Evolutionary conservation across 2,888 invertebrate species (phyloP), one percentile per base, ranked within the genome.

Genomic region (Penaeus monodon): DNA sequence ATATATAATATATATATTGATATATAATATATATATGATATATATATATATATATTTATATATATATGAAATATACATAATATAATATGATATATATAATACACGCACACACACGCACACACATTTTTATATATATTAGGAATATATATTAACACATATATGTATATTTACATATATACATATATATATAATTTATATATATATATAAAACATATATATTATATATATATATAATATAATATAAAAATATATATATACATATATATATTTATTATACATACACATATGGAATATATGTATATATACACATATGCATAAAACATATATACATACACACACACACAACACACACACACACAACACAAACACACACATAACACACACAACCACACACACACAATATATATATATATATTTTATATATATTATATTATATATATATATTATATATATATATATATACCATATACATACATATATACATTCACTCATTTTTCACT

Each of bases 301-400:
- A 24, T 20, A 24, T 17, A 70, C 2, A 24, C 0, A 70, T 20
- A 70, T 29, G n/a, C 14, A 70, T 17, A 7, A 68, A 7, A 68
- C 22, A 68, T 12, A 68, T 24, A 68, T 12, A 68, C 68, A 68
- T 12, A 68, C 22, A 1, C 68, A 68, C 2, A 68, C 20, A 68
- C 22, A 68, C 22, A 20, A 70, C 70, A 70, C 70, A 70, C 68
- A 68, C 68, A 68, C 68, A 68, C 68, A 68, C 68, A 68, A 68
- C 68, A 68, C 68, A 68, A 1, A 68, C 68, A 68, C 68, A 68
- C 22, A 68, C 68, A 68, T 2, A 68, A 68, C 68, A 68, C 68
- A 68, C 68, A 68, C 68, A 17, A 0, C 10, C 68, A 68, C 68
- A 68, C 68, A 68, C 24, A 29, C 29, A 68, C 29, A 68, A n/a